These are phyloP conservation scores for Tragelaphus scriptus DNA, from an alignment of 2,113 vertebrate species.

Conservation along the genomic window DNA sequence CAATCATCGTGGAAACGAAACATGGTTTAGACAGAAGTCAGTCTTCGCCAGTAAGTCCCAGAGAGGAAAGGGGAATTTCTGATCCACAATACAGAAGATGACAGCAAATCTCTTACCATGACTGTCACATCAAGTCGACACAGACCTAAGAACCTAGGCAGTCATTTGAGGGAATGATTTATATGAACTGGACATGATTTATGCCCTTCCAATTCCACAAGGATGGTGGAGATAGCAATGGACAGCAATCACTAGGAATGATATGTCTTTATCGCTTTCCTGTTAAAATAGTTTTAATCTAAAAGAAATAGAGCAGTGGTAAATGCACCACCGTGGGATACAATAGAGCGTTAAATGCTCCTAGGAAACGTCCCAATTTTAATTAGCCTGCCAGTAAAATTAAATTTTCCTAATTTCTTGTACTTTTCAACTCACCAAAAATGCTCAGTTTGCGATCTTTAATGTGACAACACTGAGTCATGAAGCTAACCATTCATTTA, in stretches of 20 bases:
- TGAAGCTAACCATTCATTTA: background rate
- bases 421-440: background rate
- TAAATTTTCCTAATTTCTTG: conserved; percentile 7
- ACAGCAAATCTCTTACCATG: background rate
- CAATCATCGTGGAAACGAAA: background rate
- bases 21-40: background rate
- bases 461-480: background rate
- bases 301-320: background rate
- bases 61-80: background rate
- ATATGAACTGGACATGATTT: background rate
- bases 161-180: background rate
- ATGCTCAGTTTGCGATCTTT: background rate
- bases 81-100: background rate
- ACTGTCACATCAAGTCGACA: background rate
- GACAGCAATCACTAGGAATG: background rate
- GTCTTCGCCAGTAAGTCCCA: background rate
- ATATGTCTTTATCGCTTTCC: background rate
- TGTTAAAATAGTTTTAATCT: conserved; percentile 10
- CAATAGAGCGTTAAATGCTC: background rate
- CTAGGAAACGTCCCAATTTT: background rate
- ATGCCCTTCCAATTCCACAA: background rate
- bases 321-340: background rate
- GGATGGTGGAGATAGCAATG: background rate
- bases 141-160: background rate
- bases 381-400: conserved; percentile 12